phyloP scores from a whole-genome alignment of 2,888 invertebrate genomes.

The Melanostoma mellinum region DNA sequence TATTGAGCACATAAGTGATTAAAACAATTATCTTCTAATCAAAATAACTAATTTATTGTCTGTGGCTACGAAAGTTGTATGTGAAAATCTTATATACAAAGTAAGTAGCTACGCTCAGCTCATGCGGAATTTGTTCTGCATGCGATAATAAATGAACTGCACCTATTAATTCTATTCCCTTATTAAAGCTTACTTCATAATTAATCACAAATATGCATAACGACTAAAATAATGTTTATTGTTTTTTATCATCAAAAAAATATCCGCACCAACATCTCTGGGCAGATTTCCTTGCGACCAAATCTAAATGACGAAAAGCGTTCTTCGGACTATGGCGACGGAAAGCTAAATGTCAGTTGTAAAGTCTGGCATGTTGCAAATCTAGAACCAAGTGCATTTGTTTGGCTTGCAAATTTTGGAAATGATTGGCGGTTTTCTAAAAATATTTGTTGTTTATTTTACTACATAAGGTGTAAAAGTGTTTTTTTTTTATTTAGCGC shows the following conservation, averaged over 20 bases:
- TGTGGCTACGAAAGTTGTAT: constrained; percentile 44
- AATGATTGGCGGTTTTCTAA: constrained; percentile 51
- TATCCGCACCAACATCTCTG: background rate
- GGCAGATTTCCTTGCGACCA: constrained; percentile 24
- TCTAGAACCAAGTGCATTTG: constrained; percentile 55
- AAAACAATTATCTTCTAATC: constrained; percentile 41
- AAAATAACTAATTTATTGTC: constrained; percentile 46
- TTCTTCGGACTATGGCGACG: constrained; percentile 63
- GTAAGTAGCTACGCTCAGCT: constrained; percentile 51
- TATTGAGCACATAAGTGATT: constrained; percentile 52
- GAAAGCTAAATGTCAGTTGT: constrained; percentile 58
- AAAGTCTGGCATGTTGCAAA: constrained; percentile 51
- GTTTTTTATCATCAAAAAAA: background rate
- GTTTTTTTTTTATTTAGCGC: background rate
- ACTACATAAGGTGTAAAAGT: background rate
- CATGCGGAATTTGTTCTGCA: constrained; percentile 42
- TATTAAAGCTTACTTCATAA: background rate
- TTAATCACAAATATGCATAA: background rate
- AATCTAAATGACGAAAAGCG: constrained; percentile 32
- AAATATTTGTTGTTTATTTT: constrained; percentile 1
- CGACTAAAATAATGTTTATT: background rate
- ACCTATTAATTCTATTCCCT: constrained; percentile 30
- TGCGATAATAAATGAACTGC: constrained; percentile 53
- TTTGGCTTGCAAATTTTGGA: constrained; percentile 63
- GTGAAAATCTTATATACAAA: constrained; percentile 32